Percentiles rank a stretch among this genome's conserved stretches.
These are phyloP conservation scores for Nysson spinosus DNA, from an alignment of 2,888 invertebrate species.

Conservation along the genomic window DNA sequence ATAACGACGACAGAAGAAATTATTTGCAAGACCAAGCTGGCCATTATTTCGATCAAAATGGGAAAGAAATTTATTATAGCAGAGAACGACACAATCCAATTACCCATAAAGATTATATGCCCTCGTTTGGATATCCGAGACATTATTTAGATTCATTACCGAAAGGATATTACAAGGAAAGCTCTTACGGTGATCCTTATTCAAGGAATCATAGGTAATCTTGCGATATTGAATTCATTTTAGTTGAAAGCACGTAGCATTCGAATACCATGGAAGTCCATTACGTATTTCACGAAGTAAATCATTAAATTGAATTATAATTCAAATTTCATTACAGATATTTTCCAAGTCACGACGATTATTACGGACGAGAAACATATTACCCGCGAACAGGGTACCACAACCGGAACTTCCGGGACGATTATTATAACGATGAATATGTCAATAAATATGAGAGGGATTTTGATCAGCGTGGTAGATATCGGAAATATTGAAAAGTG, in stretches of 20 bases:
- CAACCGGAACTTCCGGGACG: constrained; percentile 33
- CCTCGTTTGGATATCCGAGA: neutral
- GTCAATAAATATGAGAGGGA: constrained; percentile 36
- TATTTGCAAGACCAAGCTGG: constrained; percentile 78
- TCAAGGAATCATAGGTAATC: constrained; percentile 28
- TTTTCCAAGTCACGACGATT: constrained; percentile 32
- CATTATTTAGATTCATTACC: constrained; percentile 11
- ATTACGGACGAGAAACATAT: constrained; percentile 35
- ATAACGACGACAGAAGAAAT: constrained; percentile 77
- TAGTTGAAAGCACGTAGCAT: too few species aligned
- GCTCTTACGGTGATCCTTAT: constrained; percentile 1
- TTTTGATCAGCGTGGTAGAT: constrained; percentile 26
- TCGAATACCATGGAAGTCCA: too few species aligned
- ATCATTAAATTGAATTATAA: too few species aligned
- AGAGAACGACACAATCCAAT: constrained; percentile 14
- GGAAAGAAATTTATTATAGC: constrained; percentile 48
- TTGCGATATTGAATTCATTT: neutral
- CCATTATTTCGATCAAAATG: constrained; percentile 71
- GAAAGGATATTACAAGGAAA: constrained; percentile 11
- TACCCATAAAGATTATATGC: constrained; percentile 7
- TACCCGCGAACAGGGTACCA: constrained; percentile 46
- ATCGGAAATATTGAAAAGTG: constrained; percentile 6
- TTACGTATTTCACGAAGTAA: too few species aligned
- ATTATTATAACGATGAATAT: constrained; percentile 38
- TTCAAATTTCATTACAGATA: constrained; percentile 41